Base-by-base conservation (phyloP, 2,113 vertebrate genomes). In the Callocephalon fimbriatum region DNA sequence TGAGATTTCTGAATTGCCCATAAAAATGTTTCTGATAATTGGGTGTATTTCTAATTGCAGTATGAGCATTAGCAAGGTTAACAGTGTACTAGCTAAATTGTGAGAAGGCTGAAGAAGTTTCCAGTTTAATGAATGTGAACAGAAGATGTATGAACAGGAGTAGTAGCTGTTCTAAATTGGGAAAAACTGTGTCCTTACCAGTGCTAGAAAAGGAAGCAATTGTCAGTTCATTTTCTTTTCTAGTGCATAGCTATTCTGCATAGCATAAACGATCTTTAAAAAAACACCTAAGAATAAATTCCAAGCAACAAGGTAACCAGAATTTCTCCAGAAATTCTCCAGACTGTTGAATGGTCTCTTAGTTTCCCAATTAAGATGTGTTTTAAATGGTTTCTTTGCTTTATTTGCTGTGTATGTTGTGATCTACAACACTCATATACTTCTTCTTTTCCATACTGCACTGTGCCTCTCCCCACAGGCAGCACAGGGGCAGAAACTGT, bases 341-440 rank as follows among this genome's bases (percentile, higher is more conserved):
- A 58, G 56, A 35, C 38, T 63, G 31, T 42, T 79, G 32, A 42
- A 25, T 25, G 38, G 25, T 53, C 20, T 58, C 32, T 53, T 71
- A 27, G 8, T 74, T 73, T 68, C 72, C 32, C 10, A 31, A 5
- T 19, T 27, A 61, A 66, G 27, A 56, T 14, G 13, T 75, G 11
- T 72, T 92, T 71, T 37, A 59, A 59, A 76, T 37, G 5, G 7
- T 58, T 81, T 61, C 15, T 61, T 75, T 81, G 19, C 14, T 72
- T 89, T 75, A 44, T 85, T 71, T 86, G 2, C 42, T 56, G 32
- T 23, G 6, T 15, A 38, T 26, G 5, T 68, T 73, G 37, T 32
- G n/a, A 37, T 13, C 15, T 51, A 27, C 29, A 72, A 10, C 27
- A 68, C 21, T 58, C 1, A 0, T 13, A 9, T n/a, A 8, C 15